Evolutionary conservation across 2,797 vertebrate genomes (phyloP), one percentile per base, ranked within the genome.

Genomic region (Melanotaenia boesemani): DNA sequence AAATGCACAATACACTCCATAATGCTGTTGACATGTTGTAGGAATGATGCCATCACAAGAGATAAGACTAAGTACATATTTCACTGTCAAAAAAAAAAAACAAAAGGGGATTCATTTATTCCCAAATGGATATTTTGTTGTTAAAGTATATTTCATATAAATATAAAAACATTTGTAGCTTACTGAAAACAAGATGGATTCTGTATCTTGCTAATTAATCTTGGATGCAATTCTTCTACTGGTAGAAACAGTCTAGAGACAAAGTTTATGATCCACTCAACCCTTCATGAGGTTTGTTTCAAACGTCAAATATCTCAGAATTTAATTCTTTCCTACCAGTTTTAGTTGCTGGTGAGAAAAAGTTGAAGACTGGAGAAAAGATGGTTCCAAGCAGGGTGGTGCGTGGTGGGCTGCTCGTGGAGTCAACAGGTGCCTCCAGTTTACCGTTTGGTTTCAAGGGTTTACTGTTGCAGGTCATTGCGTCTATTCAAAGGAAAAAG

Each of bases 311-410:
- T 46, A n/a, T n/a, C 6, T 48, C 3, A 48, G 46, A 48, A n/a
- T n/a, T 8, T n/a, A 20, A 8, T 95, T 69, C 91, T 94, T 77
- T 92, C 55, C 58, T 92, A 98, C 98, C 97, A 90, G 97, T 98
- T 96, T 99, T 98, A 92, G 90, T 98, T 96, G 98, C 97, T 96
- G 97, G 97, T 96, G 98, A 98, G 93, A 99, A 99, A 90, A 98
- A 99, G 94, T 98, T 99, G 93, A 99, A 99, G 82, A 99, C 98
- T 0, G 98, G 98, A 84, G 98, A 99, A 93, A 99, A 99, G 93
- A 99, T 99, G 85, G 98, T 99, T 79, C 98, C 98, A 79, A 99
- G 94, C 86, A 99, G 94, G 0, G 97, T 98, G 73, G 97, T 98
- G 88, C 97, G 96, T 6, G 97, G 96, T n/a, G 98, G 97, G 75